Evolutionary conservation across 2,113 vertebrate genomes (phyloP), one percentile per base, ranked within the genome.

Genomic region (Solea solea): DNA sequence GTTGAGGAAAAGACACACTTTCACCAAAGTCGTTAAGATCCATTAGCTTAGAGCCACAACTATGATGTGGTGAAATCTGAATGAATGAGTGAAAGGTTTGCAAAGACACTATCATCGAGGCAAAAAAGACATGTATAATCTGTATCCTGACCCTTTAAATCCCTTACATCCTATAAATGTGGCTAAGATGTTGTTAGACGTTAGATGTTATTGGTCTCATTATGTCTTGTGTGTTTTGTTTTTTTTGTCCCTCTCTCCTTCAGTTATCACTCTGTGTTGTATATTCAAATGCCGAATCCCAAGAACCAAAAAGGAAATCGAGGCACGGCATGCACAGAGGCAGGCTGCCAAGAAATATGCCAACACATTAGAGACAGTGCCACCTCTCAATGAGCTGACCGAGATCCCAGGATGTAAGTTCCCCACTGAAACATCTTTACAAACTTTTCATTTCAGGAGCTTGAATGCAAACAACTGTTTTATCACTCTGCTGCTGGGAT

Each of bases 201-300:
- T 34, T 34, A 6, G 34, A 34, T 2, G 1, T 4, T 6, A 1
- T 6, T 34, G 34, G 5, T 2, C 34, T 34, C 3, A 34, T 34
- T 51, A 10, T 41, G 4, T 48, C 45, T 13, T 39, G 2, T 69
- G 3, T 57, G 11, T 66, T 8, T 7, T 53, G 40, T 69, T 11
- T 51, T 51, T 14, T 46, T 9, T 74, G n/a, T 51, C 14, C 10
- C 2, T 8, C 4, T 68, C 40, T 61, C 12, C 52, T 44, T 14
- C n/a, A 99, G 98, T 99, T 8, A 98, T 99, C 82, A 98, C 96
- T 0, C 88, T 99, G 4, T 99, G 98, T 86, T 99, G 98, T 53
- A 95, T 99, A 85, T 99, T 99, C 93, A 99, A 99, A 88, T 99
- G 98, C 69, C 97, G 98, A 0, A 97, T 99, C 50, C 98, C 98